Conservation (phyloP, 2,888 invertebrate genomes). For the Ceratothoa steindachneri region DNA sequence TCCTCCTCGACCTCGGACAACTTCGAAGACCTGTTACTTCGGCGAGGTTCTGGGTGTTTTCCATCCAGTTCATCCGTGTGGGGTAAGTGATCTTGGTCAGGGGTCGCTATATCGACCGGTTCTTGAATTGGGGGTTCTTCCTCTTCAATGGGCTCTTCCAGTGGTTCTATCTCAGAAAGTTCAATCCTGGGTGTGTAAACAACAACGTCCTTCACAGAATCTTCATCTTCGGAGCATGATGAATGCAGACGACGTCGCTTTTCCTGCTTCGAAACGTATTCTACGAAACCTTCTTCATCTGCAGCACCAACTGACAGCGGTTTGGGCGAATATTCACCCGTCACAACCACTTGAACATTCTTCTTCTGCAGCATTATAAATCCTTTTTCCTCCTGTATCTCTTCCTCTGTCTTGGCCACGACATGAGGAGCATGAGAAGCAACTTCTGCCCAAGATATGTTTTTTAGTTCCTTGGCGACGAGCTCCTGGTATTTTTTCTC, state of each 20-base stretch:
- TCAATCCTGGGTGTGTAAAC: constrained; percentile 38
- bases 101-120: constrained; percentile 3
- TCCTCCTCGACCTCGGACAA: constrained; percentile 36
- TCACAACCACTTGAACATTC: constrained; percentile 29
- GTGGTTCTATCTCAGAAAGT: constrained; percentile 30
- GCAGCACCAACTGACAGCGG: constrained; percentile 12
- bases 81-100: not conserved
- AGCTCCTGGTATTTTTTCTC: not conserved
- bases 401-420: constrained; percentile 14
- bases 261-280: constrained; percentile 38
- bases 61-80: constrained; percentile 16
- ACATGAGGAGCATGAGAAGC: constrained; percentile 21
- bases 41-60: constrained; percentile 18
- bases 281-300: constrained; percentile 42
- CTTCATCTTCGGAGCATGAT: constrained; percentile 40
- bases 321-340: constrained; percentile 16
- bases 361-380: constrained; percentile 33
- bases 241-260: constrained; percentile 34
- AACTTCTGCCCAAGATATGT: constrained; percentile 31
- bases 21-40: constrained; percentile 15
- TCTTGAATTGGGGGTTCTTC: not conserved
- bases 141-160: not conserved
- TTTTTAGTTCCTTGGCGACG: not conserved
- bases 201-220: constrained; percentile 34
- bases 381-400: constrained; percentile 19